Evolutionary conservation across 2,888 invertebrate species (phyloP).

Genomic region (Drosophila macrothrix): DNA sequence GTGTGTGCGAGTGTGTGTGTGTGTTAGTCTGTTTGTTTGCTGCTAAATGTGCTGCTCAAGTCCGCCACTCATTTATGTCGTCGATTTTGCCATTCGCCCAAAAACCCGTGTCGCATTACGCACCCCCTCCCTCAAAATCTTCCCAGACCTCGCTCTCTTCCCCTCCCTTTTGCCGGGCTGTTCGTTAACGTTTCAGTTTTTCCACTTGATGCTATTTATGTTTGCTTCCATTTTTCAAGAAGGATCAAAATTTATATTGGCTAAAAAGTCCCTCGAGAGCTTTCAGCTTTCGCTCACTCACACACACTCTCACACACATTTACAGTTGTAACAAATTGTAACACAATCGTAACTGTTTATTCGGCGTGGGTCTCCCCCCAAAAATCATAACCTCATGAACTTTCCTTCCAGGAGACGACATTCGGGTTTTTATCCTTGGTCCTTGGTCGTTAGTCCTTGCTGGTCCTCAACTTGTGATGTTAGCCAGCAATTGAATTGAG

Average conservation of each 20-base stretch:
- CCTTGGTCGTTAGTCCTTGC: slow-evolving; percentile 17
- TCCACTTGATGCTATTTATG: slow-evolving; percentile 81
- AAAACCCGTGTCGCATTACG: slow-evolving; percentile 26
- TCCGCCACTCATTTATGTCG: slow-evolving; percentile 77
- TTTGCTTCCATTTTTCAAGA: slow-evolving; percentile 83
- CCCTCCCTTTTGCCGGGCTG: slow-evolving; percentile 38
- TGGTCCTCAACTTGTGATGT: slow-evolving; percentile 24
- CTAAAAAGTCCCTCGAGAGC: slow-evolving; percentile 85
- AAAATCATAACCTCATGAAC: slow-evolving; percentile 79
- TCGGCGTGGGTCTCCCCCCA: slow-evolving; percentile 41
- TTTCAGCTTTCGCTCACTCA: slow-evolving; percentile 59
- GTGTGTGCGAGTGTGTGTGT: slow-evolving; percentile 16
- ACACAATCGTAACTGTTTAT: slow-evolving; percentile 82
- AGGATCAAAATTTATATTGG: slow-evolving; percentile 84
- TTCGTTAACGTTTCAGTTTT: slow-evolving; percentile 78
- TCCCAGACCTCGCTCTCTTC: background rate
- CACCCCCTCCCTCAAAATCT: slow-evolving; percentile 7
- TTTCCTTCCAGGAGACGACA: slow-evolving; percentile 31
- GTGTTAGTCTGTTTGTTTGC: slow-evolving; percentile 73
- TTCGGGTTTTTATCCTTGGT: slow-evolving; percentile 24
- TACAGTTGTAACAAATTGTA: slow-evolving; percentile 85
- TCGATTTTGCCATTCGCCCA: slow-evolving; percentile 58
- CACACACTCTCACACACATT: slow-evolving; percentile 68
- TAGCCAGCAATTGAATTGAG: slow-evolving; percentile 71
- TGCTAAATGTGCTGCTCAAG: slow-evolving; percentile 77